phyloP scores from a whole-genome alignment of 2,888 invertebrate genomes.

The Autographa gamma region DNA sequence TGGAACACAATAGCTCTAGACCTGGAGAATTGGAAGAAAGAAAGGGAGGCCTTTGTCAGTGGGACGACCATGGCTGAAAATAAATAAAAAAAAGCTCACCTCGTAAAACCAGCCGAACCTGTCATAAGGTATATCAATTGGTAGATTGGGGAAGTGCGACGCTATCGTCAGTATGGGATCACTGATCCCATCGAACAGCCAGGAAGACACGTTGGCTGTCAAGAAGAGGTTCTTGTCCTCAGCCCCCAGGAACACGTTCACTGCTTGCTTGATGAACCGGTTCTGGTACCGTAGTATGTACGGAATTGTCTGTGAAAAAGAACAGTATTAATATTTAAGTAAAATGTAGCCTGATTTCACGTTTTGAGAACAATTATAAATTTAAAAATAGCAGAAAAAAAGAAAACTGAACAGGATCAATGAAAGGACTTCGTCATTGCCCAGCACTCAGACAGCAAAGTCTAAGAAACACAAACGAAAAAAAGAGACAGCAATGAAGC shows the following conservation, averaged over 20 bases:
- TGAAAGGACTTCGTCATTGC: too few species aligned
- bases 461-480: too few species aligned
- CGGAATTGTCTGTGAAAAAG: slow-evolving; percentile 89
- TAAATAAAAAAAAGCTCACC: slow-evolving; percentile 89
- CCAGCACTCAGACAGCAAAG: too few species aligned
- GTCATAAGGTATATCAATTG: slow-evolving; percentile 90
- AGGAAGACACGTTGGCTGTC: slow-evolving; percentile 90
- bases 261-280: slow-evolving; percentile 70
- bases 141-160: slow-evolving; percentile 84
- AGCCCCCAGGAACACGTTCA: slow-evolving; percentile 88
- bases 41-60: too few species aligned
- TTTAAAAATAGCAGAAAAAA: too few species aligned
- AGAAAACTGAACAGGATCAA: too few species aligned
- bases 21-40: too few species aligned
- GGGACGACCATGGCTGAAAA: too few species aligned
- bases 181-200: slow-evolving; percentile 94
- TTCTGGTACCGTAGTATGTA: slow-evolving; percentile 87
- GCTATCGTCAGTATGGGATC: slow-evolving; percentile 91
- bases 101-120: slow-evolving; percentile 96
- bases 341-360: not conserved
- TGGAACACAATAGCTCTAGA: too few species aligned
- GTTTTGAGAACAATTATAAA: too few species aligned
- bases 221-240: slow-evolving; percentile 88
- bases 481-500: too few species aligned
- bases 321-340: not conserved